Evolutionary conservation across 2,888 invertebrate genomes (phyloP), one percentile per base, ranked within the genome.

Genomic region (Ashinkailepas kermadecensis): DNA sequence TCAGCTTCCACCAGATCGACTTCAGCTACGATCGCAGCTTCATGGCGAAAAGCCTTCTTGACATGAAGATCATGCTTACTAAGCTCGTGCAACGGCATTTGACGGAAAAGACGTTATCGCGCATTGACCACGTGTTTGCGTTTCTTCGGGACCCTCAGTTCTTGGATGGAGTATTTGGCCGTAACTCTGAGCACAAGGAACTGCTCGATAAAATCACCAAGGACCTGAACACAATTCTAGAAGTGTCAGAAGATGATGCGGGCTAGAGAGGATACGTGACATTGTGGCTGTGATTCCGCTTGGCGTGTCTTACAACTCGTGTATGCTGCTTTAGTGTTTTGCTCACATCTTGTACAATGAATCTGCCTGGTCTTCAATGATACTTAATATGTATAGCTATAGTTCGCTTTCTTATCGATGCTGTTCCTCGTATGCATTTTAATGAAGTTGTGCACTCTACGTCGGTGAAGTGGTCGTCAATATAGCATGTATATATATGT

Each of bases 81-180:
- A 89, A 90, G 67, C 91, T 96, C 67, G 93, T 95, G 81, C 91
- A 91, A 85, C 90, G 92, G 58, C 95, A 96, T 86, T 90, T 95
- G 8, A 94, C 95, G 8, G 95, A 95, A 85, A 96, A 96, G 87
- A 94, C 95, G 0, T 89, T 93, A 67, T 90, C 91, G 6, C 90
- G 95, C 6, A 92, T 95, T 82, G 93, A 95, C 82, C 91, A 92
- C 81, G 93, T 95, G 18, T 95, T 95, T 83, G 87, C 88, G 85
- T 92, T 92, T 86, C 92, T 93, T 84, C 86, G 89, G 81, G 90
- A 92, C 85, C 89, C 91, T 78, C 87, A 89, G 57, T 90, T 93
- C 84, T 87, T 93, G 85, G 93, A 93, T 85, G 88, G 89, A 59
- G 87, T 91, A 65, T 93, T 93, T 86, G 89, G 89, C 83, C 86